Evolutionary conservation across 2,113 vertebrate genomes (phyloP), one percentile per base, ranked within the genome.

Genomic region (Felis chaus): DNA sequence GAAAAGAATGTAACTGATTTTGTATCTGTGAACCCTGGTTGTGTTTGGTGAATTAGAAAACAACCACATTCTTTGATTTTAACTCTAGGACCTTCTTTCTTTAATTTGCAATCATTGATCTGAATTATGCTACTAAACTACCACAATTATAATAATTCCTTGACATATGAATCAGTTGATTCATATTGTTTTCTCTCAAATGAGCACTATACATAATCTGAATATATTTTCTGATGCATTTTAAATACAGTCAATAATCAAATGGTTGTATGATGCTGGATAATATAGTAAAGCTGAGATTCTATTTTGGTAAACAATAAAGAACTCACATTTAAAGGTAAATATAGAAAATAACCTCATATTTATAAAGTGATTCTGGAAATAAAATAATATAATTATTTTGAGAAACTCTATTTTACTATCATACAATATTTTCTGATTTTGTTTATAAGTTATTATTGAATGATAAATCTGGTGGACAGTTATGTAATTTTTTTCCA

Each of bases 181-280:
- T 69, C 15, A 80, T 74, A 87, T 90, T 48, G 41, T 83, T 91
- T 91, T 95, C 6, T 31, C n/a, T n/a, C 5, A n/a, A 55, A 27
- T 94, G 14, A 78, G 23, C 8, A 25, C 16, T 92, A 36, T 48
- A 68, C 65, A 4, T 53, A 66, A 82, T 48, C 69, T 89, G 14
- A 85, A 96, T 92, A 89, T 27, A 78, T 78, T 94, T 95, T 91
- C 45, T 91, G n/a, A 74, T 82, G 7, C 27, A 74, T 76, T 88
- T 87, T 12, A 39, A 95, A 92, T 81, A 81, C 5, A 91, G 2
- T 66, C 76, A 92, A 48, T 84, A 82, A 83, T 53, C 36, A 85
- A 91, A 86, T 69, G 3, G 0, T 18, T 74, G 5, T 92, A 14
- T 68, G 25, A 84, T 86, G 16, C 5, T 74, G 12, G 19, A 0